phyloP scores from a whole-genome alignment of 1,140 invertebrate species.

The Uloborus diversus region DNA sequence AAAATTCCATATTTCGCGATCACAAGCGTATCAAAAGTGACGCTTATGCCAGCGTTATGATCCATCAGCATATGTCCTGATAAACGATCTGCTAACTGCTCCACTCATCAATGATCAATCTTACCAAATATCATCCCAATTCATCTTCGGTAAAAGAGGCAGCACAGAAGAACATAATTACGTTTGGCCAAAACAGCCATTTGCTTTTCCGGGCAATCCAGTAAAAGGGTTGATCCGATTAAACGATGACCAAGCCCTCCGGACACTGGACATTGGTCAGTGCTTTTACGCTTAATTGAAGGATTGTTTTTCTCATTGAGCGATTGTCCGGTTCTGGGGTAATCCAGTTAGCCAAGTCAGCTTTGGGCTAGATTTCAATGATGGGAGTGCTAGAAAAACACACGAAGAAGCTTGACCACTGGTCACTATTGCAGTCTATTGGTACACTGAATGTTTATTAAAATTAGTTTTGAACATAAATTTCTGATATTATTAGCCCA shows the following conservation, averaged over 20 bases:
- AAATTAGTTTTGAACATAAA: no score
- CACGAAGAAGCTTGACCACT: conserved; percentile 11
- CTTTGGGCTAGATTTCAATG: conserved; percentile 27
- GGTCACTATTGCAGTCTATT: conserved; percentile 9
- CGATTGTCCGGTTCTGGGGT: conserved; percentile 34
- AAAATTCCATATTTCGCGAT: no score
- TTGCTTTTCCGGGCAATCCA: conserved; percentile 25
- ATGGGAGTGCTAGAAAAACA: conserved; percentile 17
- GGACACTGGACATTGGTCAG: conserved; percentile 49
- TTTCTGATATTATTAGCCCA: no score
- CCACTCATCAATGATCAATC: neutral
- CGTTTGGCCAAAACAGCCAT: conserved; percentile 41
- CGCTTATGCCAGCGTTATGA: no score
- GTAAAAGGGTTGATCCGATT: conserved; percentile 30
- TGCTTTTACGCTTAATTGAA: conserved; percentile 54
- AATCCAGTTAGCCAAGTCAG: conserved; percentile 32
- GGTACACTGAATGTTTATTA: no score
- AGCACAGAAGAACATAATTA: conserved; percentile 15
- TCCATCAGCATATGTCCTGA: no score
- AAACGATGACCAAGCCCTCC: conserved; percentile 20
- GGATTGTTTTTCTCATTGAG: conserved; percentile 56
- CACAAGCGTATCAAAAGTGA: no score
- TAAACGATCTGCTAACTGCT: neutral
- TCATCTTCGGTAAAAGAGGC: conserved; percentile 16
- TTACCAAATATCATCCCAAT: conserved; percentile 13